Percentiles rank a stretch among this genome's conserved stretches.
Evolutionary conservation across 2,888 invertebrate genomes (phyloP).

Genomic region (Hypolimnas misippus): DNA sequence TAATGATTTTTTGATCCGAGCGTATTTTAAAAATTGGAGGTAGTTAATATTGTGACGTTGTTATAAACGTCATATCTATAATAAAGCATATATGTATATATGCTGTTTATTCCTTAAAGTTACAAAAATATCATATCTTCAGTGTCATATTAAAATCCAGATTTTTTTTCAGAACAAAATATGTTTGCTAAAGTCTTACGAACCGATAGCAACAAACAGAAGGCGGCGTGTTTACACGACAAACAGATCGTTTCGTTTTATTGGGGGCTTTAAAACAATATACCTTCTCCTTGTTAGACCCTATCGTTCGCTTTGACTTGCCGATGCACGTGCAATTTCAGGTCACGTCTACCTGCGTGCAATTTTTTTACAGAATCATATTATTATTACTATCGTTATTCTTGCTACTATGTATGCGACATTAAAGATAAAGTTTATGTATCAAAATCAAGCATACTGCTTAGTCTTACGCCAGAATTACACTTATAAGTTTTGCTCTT

Average conservation of each 20-base stretch:
- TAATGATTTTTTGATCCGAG: slow-evolving; percentile 21
- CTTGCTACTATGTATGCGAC: not conserved
- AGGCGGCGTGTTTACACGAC: slow-evolving; percentile 63
- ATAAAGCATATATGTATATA: no score
- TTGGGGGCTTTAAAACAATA: slow-evolving; percentile 69
- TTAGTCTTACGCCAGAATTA: no score
- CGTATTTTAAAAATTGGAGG: not conserved
- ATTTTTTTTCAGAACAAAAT: not conserved
- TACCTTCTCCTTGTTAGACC: slow-evolving; percentile 54
- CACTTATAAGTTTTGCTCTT: no score
- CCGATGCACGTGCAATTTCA: slow-evolving; percentile 18
- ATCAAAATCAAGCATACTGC: no score
- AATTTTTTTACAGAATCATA: slow-evolving; percentile 48
- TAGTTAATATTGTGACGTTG: not conserved
- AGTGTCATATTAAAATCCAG: no score
- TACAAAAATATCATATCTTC: no score
- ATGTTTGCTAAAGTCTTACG: not conserved
- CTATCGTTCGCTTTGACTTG: slow-evolving; percentile 38
- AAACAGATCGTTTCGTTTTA: slow-evolving; percentile 61
- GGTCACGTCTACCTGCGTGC: slow-evolving; percentile 63
- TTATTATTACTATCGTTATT: slow-evolving; percentile 13
- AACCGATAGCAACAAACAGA: slow-evolving; percentile 47
- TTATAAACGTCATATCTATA: no score
- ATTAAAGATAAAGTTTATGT: not conserved
- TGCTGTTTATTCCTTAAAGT: no score